Conservation (phyloP, 2,888 invertebrate genomes). For the Axea sp. region DNA sequence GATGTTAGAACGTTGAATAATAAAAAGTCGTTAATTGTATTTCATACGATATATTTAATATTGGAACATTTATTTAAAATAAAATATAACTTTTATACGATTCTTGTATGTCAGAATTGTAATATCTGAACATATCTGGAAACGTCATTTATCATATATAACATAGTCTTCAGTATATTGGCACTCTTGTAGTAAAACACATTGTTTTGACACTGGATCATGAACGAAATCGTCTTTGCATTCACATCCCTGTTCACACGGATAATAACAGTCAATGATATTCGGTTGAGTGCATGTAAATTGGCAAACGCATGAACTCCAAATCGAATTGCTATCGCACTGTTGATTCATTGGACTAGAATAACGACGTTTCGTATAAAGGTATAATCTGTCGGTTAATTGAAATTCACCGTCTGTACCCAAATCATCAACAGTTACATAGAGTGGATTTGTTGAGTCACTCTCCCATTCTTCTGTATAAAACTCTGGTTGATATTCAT, state of each 20-base stretch:
- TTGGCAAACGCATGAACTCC: slow-evolving; percentile 76
- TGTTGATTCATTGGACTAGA: slow-evolving; percentile 70
- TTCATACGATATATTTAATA: no score
- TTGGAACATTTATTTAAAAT: no score
- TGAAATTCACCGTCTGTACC: slow-evolving; percentile 43
- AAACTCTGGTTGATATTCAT: slow-evolving; percentile 68
- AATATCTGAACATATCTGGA: no score
- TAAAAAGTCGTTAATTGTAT: no score
- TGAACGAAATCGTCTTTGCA: slow-evolving; percentile 76
- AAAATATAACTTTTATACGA: no score
- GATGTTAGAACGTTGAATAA: no score
- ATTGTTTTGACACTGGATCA: slow-evolving; percentile 69
- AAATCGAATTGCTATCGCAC: slow-evolving; percentile 73
- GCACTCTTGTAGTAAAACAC: slow-evolving; percentile 72
- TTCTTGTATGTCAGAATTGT: no score
- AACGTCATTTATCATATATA: slow-evolving; percentile 25
- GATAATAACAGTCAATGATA: slow-evolving; percentile 75
- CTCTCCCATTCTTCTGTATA: slow-evolving; percentile 58
- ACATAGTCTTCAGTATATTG: slow-evolving; percentile 59
- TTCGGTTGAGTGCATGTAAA: slow-evolving; percentile 74
- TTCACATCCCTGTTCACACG: slow-evolving; percentile 75
- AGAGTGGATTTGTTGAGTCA: slow-evolving; percentile 7
- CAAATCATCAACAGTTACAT: slow-evolving; percentile 9
- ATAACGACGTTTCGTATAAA: slow-evolving; percentile 75
- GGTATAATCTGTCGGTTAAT: slow-evolving; percentile 34